Conservation (phyloP, 2,888 invertebrate species). For the Acleris sparsana region DNA sequence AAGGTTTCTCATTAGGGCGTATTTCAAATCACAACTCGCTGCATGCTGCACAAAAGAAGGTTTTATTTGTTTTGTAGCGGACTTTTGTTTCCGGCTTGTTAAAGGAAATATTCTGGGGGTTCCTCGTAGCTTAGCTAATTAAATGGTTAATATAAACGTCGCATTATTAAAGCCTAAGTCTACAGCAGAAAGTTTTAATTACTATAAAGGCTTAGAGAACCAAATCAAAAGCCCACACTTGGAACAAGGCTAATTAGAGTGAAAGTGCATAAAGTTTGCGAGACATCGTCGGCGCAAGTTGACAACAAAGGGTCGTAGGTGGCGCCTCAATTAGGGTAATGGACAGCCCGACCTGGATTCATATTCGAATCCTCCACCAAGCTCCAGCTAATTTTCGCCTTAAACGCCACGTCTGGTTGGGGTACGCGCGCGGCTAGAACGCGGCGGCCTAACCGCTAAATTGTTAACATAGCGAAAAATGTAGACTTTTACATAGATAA, state of each 20-base stretch:
- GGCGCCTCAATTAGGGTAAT: slow-evolving; percentile 80
- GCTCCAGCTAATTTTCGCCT: slow-evolving; percentile 80
- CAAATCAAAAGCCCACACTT: slow-evolving; percentile 21
- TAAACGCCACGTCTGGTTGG: slow-evolving; percentile 56
- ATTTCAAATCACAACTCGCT: slow-evolving; percentile 38
- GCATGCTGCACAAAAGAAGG: slow-evolving; percentile 35
- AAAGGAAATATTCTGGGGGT: slow-evolving; percentile 12
- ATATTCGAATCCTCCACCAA: slow-evolving; percentile 79
- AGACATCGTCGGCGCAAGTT: slow-evolving; percentile 36
- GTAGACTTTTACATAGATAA: not conserved
- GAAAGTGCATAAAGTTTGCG: slow-evolving; percentile 35
- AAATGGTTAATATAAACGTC: not conserved
- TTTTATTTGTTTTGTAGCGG: slow-evolving; percentile 31
- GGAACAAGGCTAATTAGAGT: slow-evolving; percentile 32
- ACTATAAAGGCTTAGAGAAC: slow-evolving; percentile 21
- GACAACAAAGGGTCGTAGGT: slow-evolving; percentile 59
- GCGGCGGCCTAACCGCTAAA: not conserved
- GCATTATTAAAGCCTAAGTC: no score
- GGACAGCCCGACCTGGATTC: slow-evolving; percentile 81
- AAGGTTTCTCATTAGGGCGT: slow-evolving; percentile 69
- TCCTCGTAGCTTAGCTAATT: not conserved
- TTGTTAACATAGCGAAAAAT: not conserved
- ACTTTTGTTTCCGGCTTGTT: slow-evolving; percentile 25
- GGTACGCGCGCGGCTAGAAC: slow-evolving; percentile 51
- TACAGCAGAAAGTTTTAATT: not conserved